Base-by-base conservation (phyloP, 2,888 invertebrate species). In the Cantharis nigra region DNA sequence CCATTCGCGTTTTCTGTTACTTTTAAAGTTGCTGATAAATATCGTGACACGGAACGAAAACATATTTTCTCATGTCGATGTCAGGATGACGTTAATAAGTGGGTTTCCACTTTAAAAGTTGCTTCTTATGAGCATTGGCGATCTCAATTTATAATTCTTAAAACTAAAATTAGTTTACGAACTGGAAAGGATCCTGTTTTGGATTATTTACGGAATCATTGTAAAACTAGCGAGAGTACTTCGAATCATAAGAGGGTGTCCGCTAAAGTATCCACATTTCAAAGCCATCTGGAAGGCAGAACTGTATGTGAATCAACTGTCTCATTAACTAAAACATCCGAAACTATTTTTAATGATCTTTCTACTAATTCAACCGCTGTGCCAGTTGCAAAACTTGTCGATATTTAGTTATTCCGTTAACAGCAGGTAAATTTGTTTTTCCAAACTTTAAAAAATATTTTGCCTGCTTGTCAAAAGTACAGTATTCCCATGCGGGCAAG, bases 51-150 rank as follows among this genome's bases (percentile, higher is more conserved):
- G 72, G 88, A 88, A 82, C 84, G 87, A 13, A 91, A 92, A 69
- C 94, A 95, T 85, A 87, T 94, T 74, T 92, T 95, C 84, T 92
- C 93, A 64, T 93, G 93, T 33, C 90, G 93, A 69, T 92, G 94
- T 70, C 94, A 94, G 85, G 90, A 90, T 67, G 93, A 93, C 88
- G 93, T 94, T 2, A 91, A 92, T 73, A 91, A 92, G 78, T 95
- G 95, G 95, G 92, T 95, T 9, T 89, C 90, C 76, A 92, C 92
- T 67, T 86, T 95, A 72, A 91, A 92, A 82, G 90, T 91, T 83
- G 92, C 94, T 78, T 93, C 94, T n/a, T 94, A 94, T 85, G 94
- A 93, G 85, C 92, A 93, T 84, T 91, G 93, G 89, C 88, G 94
- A 78, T 91, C 91, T 70, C 91, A 92, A 81, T 89, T 93, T 69